A percentile compares a stretch with the other conserved stretches of the same genome.
These are phyloP conservation scores for Dasysyrphus albostriatus DNA, from an alignment of 2,888 invertebrate genomes.

Conservation along the genomic window DNA sequence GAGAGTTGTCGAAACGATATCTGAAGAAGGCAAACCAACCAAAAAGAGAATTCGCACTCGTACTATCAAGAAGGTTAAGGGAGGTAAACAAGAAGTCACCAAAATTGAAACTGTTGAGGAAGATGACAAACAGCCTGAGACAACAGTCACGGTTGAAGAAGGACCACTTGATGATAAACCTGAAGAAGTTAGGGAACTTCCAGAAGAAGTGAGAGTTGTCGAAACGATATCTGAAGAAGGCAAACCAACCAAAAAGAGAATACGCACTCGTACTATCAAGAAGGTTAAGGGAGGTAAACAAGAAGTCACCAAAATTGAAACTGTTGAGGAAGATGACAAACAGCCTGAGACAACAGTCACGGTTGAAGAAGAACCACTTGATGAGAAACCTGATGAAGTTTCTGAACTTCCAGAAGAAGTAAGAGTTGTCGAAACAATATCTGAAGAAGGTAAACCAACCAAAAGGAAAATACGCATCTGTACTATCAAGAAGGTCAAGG, in stretches of 20 bases:
- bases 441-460: constrained; percentile 81
- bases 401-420: constrained; percentile 78
- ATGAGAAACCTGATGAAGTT: constrained; percentile 80
- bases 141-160: constrained; percentile 79
- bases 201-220: constrained; percentile 79
- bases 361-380: constrained; percentile 72
- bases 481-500: constrained; percentile 81
- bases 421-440: constrained; percentile 83
- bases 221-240: constrained; percentile 77
- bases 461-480: constrained; percentile 79
- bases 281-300: constrained; percentile 79
- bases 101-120: constrained; percentile 80
- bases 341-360: constrained; percentile 81
- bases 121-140: constrained; percentile 79
- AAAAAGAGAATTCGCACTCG: constrained; percentile 78
- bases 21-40: constrained; percentile 81
- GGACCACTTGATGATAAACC: constrained; percentile 58
- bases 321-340: constrained; percentile 82
- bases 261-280: constrained; percentile 76
- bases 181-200: no score
- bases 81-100: constrained; percentile 78
- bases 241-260: constrained; percentile 81
- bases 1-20: constrained; percentile 81
- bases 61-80: constrained; percentile 68
- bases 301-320: constrained; percentile 83